These are phyloP conservation scores for Rhinatrema bivittatum DNA, from an alignment of 2,797 vertebrate species.

Conservation along the genomic window DNA sequence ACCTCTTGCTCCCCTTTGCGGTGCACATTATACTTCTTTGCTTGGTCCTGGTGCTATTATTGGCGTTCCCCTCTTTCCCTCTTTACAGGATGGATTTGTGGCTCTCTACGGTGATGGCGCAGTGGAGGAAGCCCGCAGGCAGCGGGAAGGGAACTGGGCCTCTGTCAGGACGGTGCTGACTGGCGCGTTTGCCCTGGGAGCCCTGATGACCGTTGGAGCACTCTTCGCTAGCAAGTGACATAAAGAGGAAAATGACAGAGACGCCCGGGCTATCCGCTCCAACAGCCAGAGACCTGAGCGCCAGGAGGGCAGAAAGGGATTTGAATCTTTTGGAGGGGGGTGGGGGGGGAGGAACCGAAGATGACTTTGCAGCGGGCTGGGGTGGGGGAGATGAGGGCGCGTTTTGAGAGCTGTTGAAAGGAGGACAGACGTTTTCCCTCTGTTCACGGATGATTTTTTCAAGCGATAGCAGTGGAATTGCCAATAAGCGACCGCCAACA, in stretches of 20 bases:
- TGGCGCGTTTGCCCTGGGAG: constrained; percentile 47
- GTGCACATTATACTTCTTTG: too few relatives aligned
- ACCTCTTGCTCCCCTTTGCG: not conserved
- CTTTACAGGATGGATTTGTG: constrained; percentile 47
- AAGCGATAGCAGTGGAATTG: too few relatives aligned
- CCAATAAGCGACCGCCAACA: too few relatives aligned
- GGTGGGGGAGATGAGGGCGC: not conserved
- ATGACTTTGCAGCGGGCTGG: not conserved
- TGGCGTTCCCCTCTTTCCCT: constrained; percentile 34
- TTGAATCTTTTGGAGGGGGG: constrained; percentile 21
- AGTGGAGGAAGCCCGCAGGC: constrained; percentile 48
- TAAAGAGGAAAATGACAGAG: too few relatives aligned
- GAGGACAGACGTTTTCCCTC: too few relatives aligned
- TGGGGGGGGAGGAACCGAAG: not conserved
- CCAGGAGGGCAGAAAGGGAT: constrained; percentile 14
- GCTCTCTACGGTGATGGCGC: constrained; percentile 51
- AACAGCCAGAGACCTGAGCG: constrained; percentile 19
- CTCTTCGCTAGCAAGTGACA: constrained; percentile 52
- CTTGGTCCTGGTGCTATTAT: constrained; percentile 1
- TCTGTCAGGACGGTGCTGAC: constrained; percentile 50
- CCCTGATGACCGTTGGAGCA: constrained; percentile 50
- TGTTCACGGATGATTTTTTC: too few relatives aligned
- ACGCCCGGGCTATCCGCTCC: too few relatives aligned
- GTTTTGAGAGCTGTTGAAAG: too few relatives aligned
- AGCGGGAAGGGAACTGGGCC: constrained; percentile 53